Evolutionary conservation across 1,140 invertebrate species (phyloP).

Genomic region (Ericerus pela): DNA sequence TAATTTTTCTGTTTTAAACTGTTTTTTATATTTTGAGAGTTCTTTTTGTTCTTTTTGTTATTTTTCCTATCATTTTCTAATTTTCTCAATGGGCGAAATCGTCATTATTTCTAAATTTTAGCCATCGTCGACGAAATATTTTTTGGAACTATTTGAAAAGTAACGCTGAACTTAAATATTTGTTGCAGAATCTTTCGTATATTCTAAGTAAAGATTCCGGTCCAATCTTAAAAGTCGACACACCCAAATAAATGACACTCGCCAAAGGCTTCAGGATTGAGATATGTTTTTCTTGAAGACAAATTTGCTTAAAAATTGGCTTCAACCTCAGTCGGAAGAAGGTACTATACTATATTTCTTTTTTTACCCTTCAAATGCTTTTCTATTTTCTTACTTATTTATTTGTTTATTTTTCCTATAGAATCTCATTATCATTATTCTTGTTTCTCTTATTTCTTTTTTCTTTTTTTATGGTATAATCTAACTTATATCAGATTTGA

Average conservation of each 20-base stretch:
- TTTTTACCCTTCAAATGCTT: not conserved
- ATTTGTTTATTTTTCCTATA: not conserved
- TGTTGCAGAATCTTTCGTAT: not conserved
- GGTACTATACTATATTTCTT: no score
- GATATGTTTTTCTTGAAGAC: conserved; percentile 5
- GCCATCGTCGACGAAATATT: no score
- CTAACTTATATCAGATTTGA: not conserved
- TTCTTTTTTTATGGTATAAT: not conserved
- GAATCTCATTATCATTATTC: not conserved
- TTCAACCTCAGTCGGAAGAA: not conserved
- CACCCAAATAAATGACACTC: not conserved
- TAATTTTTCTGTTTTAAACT: no score
- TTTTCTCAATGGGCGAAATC: no score
- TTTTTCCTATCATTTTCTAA: no score
- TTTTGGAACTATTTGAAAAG: no score
- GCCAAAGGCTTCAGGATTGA: not conserved
- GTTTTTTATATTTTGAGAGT: no score
- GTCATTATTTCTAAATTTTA: no score
- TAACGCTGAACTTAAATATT: not conserved
- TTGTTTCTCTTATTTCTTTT: not conserved
- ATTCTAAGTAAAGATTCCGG: not conserved
- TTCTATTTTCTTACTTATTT: not conserved
- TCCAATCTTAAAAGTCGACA: not conserved
- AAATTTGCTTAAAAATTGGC: conserved; percentile 5
- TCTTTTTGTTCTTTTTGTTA: no score